Evolutionary conservation across 2,888 invertebrate genomes (phyloP).

Genomic region (Drosophila neoperkinsi): DNA sequence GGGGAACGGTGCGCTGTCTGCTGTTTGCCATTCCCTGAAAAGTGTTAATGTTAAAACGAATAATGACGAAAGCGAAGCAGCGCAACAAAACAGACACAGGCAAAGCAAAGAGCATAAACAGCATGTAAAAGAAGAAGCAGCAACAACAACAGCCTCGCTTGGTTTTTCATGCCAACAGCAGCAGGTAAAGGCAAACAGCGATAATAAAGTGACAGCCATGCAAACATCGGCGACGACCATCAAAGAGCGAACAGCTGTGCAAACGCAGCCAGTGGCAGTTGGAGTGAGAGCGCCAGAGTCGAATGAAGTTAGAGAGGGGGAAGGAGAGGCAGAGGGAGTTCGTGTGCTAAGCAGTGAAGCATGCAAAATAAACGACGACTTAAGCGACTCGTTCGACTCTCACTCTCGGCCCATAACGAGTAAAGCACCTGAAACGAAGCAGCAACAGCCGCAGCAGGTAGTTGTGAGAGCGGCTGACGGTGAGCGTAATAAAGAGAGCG

Average conservation of each 20-base stretch:
- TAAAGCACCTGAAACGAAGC: constrained; percentile 73
- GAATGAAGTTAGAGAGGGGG: not conserved
- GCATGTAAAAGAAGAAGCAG: constrained; percentile 25
- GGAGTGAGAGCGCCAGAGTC: constrained; percentile 4
- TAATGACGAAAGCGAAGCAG: constrained; percentile 68
- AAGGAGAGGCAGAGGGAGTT: constrained; percentile 3
- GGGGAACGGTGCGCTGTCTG: constrained; percentile 5
- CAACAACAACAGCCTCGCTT: constrained; percentile 47
- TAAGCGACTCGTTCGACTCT: constrained; percentile 60
- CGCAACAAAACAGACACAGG: constrained; percentile 41
- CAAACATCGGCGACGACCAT: constrained; percentile 37
- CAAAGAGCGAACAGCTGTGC: constrained; percentile 71
- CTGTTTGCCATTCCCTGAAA: constrained; percentile 63
- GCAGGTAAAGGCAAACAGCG: constrained; percentile 74
- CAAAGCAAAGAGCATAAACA: constrained; percentile 58
- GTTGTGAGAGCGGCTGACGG: constrained; percentile 42
- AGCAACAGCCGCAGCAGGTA: constrained; percentile 52
- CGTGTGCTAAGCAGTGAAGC: constrained; percentile 63
- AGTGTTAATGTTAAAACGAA: constrained; percentile 63
- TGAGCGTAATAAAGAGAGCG: constrained; percentile 18
- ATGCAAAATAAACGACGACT: constrained; percentile 75
- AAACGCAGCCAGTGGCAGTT: constrained; percentile 43
- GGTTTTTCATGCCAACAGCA: constrained; percentile 55
- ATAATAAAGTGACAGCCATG: constrained; percentile 60
- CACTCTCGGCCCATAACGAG: constrained; percentile 57